Base-by-base conservation (phyloP, 1,140 invertebrate genomes). In the Temnothorax longispinosus region DNA sequence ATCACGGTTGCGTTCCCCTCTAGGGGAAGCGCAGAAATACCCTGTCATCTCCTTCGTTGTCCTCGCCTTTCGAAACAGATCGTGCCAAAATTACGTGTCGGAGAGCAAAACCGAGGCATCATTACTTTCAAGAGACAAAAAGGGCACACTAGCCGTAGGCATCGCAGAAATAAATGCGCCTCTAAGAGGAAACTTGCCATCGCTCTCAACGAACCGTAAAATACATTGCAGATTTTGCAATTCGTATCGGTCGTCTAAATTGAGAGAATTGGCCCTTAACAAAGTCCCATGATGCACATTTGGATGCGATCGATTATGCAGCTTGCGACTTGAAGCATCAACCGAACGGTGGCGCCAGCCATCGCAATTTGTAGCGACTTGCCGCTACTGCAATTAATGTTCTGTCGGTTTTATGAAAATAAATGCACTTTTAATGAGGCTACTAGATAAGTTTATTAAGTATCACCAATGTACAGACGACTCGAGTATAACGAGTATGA, bases 1-100 rank as follows among this genome's bases (percentile, higher is more conserved):
- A 69, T 54, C 7, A 54, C 1, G 18, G 11, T 62, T 69, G 64
- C 27, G 74, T 58, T 32, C 38, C 72, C 35, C 27, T 75, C 88
- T 72, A n/a, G 86, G 87, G 91, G 86, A 38, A 91, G 91, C 85
- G 77, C 86, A 90, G 89, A 93, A 93, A 92, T 92, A 92, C 85
- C 92, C 90, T 92, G 93, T 93, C 93, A 92, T 92, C 93, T 88
- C 87, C 60, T 92, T 60, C 80, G 44, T 32, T 60, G 38, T 47
- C 71, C 47, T 67, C 80, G 38, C 87, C 72, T 91, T 88, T 87
- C 81, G 67, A 84, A 89, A 88, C 84, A 11, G 38, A 44, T 58
- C 77, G 32, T 50, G 56, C 65, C 78, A 86, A 88, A 86, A 91
- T 89, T 86, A 91, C 81, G 60, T 85, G 90, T 90, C 88, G 85